A percentile compares a stretch with the other conserved stretches of the same genome.
Evolutionary conservation across 2,797 vertebrate species (phyloP).

Genomic region (Eurystomus glaucurus): DNA sequence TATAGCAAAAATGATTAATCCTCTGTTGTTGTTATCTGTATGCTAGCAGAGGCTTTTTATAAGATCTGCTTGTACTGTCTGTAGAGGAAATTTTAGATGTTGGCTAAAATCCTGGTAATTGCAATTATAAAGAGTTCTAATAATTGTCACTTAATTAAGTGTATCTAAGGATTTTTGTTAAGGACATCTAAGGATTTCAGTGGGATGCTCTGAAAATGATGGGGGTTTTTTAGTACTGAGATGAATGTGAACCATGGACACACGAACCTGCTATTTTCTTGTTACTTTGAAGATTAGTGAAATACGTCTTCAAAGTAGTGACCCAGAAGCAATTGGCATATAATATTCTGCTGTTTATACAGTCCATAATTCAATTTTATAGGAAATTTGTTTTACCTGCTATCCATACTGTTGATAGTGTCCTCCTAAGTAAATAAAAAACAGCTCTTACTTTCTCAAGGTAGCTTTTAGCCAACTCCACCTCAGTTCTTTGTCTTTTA

Average conservation of each 20-base stretch:
- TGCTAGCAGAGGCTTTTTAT: slow-evolving; percentile 37
- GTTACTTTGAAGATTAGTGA: background rate
- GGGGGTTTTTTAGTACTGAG: background rate
- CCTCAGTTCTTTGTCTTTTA: background rate
- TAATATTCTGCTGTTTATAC: background rate
- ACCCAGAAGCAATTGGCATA: background rate
- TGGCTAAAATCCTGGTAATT: slow-evolving; percentile 59
- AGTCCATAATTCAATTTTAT: background rate
- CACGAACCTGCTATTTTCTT: background rate
- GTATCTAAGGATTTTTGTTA: too few relatives aligned
- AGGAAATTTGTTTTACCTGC: background rate
- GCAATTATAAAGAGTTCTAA: background rate
- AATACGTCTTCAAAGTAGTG: background rate
- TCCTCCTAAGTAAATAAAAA: background rate
- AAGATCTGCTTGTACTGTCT: slow-evolving; percentile 19
- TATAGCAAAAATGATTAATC: slow-evolving; percentile 82
- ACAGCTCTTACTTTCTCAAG: background rate
- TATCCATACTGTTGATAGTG: background rate
- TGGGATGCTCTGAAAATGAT: background rate
- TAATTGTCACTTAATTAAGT: background rate
- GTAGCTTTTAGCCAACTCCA: background rate
- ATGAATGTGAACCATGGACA: background rate
- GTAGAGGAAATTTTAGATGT: slow-evolving; percentile 37
- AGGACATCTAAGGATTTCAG: background rate
- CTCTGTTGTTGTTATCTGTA: slow-evolving; percentile 41